phyloP scores from a whole-genome alignment of 2,888 invertebrate genomes.

The Sylvicola cinctus region DNA sequence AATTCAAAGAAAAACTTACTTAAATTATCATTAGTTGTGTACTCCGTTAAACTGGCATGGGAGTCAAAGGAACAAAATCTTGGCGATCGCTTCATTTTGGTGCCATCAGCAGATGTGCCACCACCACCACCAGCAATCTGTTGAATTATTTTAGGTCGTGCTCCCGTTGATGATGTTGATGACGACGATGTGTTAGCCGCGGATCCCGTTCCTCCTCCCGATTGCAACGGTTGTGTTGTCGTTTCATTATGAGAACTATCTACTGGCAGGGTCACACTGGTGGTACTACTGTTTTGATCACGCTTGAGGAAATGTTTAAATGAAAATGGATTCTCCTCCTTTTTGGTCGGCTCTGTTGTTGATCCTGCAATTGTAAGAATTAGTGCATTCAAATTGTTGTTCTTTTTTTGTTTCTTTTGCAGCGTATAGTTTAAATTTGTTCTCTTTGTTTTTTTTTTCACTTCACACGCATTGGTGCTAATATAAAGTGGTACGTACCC shows the following conservation, averaged over 20 bases:
- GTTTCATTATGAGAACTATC: not conserved
- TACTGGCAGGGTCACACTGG: not conserved
- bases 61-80: slow-evolving; percentile 24
- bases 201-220: not conserved
- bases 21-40: too few relatives aligned
- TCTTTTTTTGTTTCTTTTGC: too few relatives aligned
- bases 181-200: slow-evolving; percentile 2
- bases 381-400: too few relatives aligned
- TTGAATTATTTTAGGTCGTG: slow-evolving; percentile 49
- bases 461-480: too few relatives aligned
- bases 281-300: slow-evolving; percentile 26
- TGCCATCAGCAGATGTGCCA: slow-evolving; percentile 9
- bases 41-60: slow-evolving; percentile 25
- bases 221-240: not conserved
- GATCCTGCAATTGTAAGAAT: too few relatives aligned
- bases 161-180: slow-evolving; percentile 34
- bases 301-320: slow-evolving; percentile 67
- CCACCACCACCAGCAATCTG: slow-evolving; percentile 12
- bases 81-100: slow-evolving; percentile 25
- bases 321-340: slow-evolving; percentile 60
- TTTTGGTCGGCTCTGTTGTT: slow-evolving; percentile 7
- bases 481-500: too few relatives aligned
- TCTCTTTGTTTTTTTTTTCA: too few relatives aligned
- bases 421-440: too few relatives aligned
- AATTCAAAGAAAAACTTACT: too few relatives aligned